Conservation (phyloP, 2,797 vertebrate species). For the Mormyrus proboscirostris region DNA sequence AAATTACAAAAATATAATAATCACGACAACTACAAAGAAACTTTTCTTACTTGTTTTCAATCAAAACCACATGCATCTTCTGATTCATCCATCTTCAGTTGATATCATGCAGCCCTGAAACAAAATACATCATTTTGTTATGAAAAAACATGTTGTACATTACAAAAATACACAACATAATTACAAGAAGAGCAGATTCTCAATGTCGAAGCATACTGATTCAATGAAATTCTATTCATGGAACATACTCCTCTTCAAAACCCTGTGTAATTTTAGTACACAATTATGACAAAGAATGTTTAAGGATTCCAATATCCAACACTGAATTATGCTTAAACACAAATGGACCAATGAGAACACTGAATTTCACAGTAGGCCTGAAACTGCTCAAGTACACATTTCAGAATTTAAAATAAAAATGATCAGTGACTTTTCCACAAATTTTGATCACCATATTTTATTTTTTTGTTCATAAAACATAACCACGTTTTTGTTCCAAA, state of each 20-base stretch:
- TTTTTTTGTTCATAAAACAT: background rate
- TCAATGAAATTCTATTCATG: background rate
- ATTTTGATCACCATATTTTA: background rate
- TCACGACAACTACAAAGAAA: background rate
- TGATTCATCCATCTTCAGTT: background rate
- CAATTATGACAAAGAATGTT: background rate
- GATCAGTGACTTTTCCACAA: background rate
- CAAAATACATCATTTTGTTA: background rate
- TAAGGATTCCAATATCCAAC: background rate
- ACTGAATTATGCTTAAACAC: background rate
- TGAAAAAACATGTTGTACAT: background rate
- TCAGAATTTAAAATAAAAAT: background rate
- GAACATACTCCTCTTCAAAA: background rate
- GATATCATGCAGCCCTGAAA: slow-evolving; percentile 6
- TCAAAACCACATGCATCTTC: background rate
- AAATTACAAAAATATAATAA: background rate
- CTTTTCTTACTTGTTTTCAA: slow-evolving; percentile 8
- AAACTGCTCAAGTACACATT: background rate
- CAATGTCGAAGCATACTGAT: background rate
- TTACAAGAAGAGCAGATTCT: background rate
- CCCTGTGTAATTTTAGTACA: background rate
- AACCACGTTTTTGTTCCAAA: background rate
- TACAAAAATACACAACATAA: background rate
- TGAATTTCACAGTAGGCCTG: background rate
- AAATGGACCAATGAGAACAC: background rate